Conservation (phyloP, 2,113 vertebrate genomes). For the Takifugu bimaculatus region DNA sequence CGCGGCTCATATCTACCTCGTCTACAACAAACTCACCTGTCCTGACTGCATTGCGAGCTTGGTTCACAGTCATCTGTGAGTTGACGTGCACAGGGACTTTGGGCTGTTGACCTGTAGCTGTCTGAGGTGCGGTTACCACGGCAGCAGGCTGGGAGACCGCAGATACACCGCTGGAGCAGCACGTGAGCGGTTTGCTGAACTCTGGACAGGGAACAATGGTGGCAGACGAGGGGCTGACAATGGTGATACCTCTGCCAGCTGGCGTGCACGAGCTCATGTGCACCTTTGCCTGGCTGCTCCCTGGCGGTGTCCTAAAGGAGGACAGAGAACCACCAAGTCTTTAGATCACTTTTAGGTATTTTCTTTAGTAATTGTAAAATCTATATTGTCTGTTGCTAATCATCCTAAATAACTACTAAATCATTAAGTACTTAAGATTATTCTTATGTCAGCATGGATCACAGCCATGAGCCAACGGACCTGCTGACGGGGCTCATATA, state of each 20-base stretch:
- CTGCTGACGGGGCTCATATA: slow-evolving; percentile 96
- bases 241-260: slow-evolving; percentile 80
- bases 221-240: slow-evolving; percentile 81
- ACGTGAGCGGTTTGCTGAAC: slow-evolving; percentile 68
- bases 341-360: no score
- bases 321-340: not conserved
- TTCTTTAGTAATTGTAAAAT: not conserved
- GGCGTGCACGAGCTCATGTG: slow-evolving; percentile 81
- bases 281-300: slow-evolving; percentile 83
- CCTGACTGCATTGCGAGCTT: slow-evolving; percentile 89
- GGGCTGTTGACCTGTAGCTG: slow-evolving; percentile 85
- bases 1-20: not conserved
- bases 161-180: slow-evolving; percentile 53
- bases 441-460: no score
- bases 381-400: no score
- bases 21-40: slow-evolving; percentile 76
- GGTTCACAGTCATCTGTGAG: slow-evolving; percentile 96
- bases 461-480: slow-evolving; percentile 22
- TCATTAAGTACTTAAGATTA: no score
- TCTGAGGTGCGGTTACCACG: slow-evolving; percentile 81
- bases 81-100: slow-evolving; percentile 88
- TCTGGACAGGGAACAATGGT: slow-evolving; percentile 78
- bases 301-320: slow-evolving; percentile 78
- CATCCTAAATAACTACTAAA: no score
- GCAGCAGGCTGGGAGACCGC: slow-evolving; percentile 74